These are phyloP conservation scores for Drosophila biarmipes DNA, from an alignment of 1,140 invertebrate species.

Conservation along the genomic window DNA sequence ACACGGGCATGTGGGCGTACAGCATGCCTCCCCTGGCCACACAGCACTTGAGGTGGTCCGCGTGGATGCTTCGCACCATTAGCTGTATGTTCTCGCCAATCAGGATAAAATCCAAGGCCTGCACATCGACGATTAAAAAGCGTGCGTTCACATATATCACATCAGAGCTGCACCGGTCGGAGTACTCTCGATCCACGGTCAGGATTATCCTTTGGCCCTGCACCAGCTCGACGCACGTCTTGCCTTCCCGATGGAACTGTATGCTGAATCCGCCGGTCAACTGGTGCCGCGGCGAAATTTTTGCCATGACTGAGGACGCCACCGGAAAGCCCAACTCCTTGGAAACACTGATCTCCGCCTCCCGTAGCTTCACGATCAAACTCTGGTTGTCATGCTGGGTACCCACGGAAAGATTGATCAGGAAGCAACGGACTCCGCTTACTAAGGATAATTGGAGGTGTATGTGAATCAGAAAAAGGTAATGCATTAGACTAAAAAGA, in stretches of 20 bases:
- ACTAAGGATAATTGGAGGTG: constrained; percentile 19
- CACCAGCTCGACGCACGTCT: constrained; percentile 1
- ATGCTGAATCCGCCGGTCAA: constrained; percentile 58
- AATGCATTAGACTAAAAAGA: no score
- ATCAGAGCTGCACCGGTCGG: constrained; percentile 13
- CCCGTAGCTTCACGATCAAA: constrained; percentile 64
- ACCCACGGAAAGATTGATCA: constrained; percentile 64
- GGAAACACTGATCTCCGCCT: constrained; percentile 65
- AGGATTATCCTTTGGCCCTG: constrained; percentile 34
- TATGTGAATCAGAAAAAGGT: background rate
- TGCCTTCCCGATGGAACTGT: background rate
- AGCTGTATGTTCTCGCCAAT: constrained; percentile 69
- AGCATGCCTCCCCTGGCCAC: constrained; percentile 57
- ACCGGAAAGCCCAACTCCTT: constrained; percentile 68
- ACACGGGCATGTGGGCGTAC: constrained; percentile 61
- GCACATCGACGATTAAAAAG: constrained; percentile 58
- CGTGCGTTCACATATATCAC: constrained; percentile 71
- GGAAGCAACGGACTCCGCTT: constrained; percentile 64
- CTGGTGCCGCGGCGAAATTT: constrained; percentile 67
- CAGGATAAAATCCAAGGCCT: constrained; percentile 61
- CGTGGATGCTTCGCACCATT: constrained; percentile 31
- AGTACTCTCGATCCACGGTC: constrained; percentile 60
- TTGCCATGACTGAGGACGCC: constrained; percentile 66
- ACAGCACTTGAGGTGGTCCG: constrained; percentile 47
- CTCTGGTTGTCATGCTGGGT: constrained; percentile 57